A percentile compares a stretch with the other conserved stretches of the same genome.
Conservation (phyloP, 2,888 invertebrate genomes). For the Rutpela maculata region DNA sequence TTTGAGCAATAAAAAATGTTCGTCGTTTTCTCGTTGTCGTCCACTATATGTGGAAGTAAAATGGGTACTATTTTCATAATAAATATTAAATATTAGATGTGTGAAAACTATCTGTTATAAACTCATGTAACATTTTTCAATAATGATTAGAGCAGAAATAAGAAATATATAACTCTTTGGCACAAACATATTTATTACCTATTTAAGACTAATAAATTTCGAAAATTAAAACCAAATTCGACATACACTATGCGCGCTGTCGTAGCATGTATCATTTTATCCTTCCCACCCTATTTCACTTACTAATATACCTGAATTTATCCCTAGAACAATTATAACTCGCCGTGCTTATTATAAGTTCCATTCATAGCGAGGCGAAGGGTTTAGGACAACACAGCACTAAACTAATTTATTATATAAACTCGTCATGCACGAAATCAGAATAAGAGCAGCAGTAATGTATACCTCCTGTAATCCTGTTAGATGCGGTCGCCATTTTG, state of each 20-base stretch:
- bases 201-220: too few relatives aligned
- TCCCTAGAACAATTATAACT: constrained; percentile 16
- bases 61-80: too few relatives aligned
- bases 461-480: constrained; percentile 69
- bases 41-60: too few relatives aligned
- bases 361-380: constrained; percentile 23
- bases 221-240: too few relatives aligned
- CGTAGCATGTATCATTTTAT: neutral
- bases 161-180: too few relatives aligned
- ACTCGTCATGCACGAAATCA: constrained; percentile 71
- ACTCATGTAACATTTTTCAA: too few relatives aligned
- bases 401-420: constrained; percentile 69
- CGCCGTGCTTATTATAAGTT: constrained; percentile 25
- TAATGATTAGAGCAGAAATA: too few relatives aligned
- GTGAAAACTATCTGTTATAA: too few relatives aligned
- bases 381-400: constrained; percentile 42
- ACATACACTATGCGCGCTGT: neutral
- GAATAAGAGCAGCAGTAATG: constrained; percentile 65
- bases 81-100: too few relatives aligned
- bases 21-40: too few relatives aligned
- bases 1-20: too few relatives aligned
- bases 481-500: constrained; percentile 69
- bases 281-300: neutral
- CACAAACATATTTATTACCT: too few relatives aligned
- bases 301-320: constrained; percentile 16